Evolutionary conservation across 2,888 invertebrate genomes (phyloP), one percentile per base, ranked within the genome.

Genomic region (Eulithis testata): DNA sequence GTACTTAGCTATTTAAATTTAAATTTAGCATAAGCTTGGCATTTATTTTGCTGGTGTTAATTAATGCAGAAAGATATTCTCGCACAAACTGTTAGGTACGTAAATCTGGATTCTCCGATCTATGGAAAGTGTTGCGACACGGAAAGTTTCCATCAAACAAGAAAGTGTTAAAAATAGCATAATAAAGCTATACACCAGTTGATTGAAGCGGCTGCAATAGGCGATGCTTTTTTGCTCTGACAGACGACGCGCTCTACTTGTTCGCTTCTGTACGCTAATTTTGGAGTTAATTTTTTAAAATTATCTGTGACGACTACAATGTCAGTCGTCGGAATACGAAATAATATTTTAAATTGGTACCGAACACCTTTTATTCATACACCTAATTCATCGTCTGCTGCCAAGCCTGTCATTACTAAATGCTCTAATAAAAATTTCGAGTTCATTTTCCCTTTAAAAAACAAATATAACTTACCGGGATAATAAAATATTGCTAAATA

Each of bases 201-300:
- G 75, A 78, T 80, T 78, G 81, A 79, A 77, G 76, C 74, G 71
- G 75, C 73, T 80, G 83, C 80, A 83, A 84, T 74, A 76, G 76
- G 73, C 64, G 52, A 70, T 68, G 64, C 66, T 77, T 77, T 76
- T 75, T 80, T 79, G 76, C 68, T 75, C 66, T 60, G 59, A 62
- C 71, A 74, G 77, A 69, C 81, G 82, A 79, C 73, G 75, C 84
- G 86, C 82, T 86, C 84, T 85, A 81, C 76, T 86, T 85, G 73
- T 62, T 74, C 65, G 69, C 70, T 76, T 78, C 76, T 76, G 75
- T 81, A 81, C 78, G 79, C 80, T 80, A 80, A 84, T 84, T 81
- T 80, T 77, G 67, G 76, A 71, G 75, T 75, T 75, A 81, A 83
- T 79, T 80, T 74, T 76, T 76, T 71, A 77, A 78, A 79, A 80